Percentiles rank a stretch among this genome's conserved stretches.
Conservation (phyloP, 2,113 vertebrate genomes). For the Aplodontia rufa region DNA sequence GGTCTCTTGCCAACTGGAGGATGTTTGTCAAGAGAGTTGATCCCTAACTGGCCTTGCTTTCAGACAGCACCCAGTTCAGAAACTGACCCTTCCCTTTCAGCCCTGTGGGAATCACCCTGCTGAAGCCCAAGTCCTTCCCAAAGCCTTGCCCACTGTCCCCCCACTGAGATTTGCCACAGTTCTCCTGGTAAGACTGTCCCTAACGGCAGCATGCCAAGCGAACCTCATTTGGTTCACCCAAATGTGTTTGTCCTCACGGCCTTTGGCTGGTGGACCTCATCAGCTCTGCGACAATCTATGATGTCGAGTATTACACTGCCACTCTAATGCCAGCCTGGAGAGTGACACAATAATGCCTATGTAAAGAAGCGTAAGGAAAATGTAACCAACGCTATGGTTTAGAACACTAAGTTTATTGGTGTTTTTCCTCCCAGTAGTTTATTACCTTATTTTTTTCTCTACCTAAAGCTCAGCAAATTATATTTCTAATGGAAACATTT, state of each 20-base stretch:
- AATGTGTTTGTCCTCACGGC: neutral
- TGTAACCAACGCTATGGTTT: neutral
- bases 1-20: neutral
- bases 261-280: neutral
- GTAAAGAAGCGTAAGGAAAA: neutral
- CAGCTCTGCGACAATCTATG: neutral
- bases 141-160: neutral
- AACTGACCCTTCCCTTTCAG: neutral
- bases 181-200: no score
- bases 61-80: neutral
- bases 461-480: neutral
- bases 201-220: neutral
- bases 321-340: neutral
- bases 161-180: neutral
- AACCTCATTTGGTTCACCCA: neutral
- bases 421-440: neutral
- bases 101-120: neutral
- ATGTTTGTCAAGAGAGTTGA: neutral
- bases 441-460: constrained; percentile 2
- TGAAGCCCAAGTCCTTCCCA: neutral
- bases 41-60: neutral
- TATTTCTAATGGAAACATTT: neutral
- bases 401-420: neutral
- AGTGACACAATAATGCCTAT: neutral
- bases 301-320: neutral